A percentile compares a stretch with the other conserved stretches of the same genome.
phyloP scores from a whole-genome alignment of 2,888 invertebrate genomes.

The Chelonus formosanus region DNA sequence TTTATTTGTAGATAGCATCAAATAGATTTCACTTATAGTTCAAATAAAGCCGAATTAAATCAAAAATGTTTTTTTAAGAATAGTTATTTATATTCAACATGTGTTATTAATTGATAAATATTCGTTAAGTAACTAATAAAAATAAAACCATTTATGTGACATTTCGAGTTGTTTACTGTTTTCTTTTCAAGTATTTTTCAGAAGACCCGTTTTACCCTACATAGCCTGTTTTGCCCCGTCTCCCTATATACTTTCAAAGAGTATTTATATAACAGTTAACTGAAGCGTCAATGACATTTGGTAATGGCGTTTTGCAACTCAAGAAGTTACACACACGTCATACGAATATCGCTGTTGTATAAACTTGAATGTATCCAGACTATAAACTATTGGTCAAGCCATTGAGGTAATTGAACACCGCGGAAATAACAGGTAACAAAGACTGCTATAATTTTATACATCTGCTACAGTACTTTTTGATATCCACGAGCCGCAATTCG shows the following conservation, averaged over 20 bases:
- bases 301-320: conserved; percentile 26
- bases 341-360: conserved; percentile 37
- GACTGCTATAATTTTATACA: conserved; percentile 22
- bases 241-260: not conserved
- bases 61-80: too few relatives aligned
- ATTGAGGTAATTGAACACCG: conserved; percentile 40
- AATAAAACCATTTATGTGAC: too few relatives aligned
- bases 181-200: not conserved
- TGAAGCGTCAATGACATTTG: conserved; percentile 27
- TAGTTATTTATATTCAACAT: too few relatives aligned
- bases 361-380: not conserved
- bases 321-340: conserved; percentile 24
- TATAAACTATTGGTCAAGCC: conserved; percentile 28
- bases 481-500: not conserved
- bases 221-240: too few relatives aligned
- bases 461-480: conserved; percentile 4
- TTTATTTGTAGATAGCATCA: too few relatives aligned
- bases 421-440: conserved; percentile 33
- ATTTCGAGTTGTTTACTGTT: not conserved
- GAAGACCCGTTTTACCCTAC: too few relatives aligned
- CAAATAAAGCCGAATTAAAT: too few relatives aligned
- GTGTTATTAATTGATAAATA: too few relatives aligned
- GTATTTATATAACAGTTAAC: conserved; percentile 12
- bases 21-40: too few relatives aligned
- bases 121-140: too few relatives aligned